Conservation (phyloP, 1,140 invertebrate species). For the Tetranychus cinnabarinus region DNA sequence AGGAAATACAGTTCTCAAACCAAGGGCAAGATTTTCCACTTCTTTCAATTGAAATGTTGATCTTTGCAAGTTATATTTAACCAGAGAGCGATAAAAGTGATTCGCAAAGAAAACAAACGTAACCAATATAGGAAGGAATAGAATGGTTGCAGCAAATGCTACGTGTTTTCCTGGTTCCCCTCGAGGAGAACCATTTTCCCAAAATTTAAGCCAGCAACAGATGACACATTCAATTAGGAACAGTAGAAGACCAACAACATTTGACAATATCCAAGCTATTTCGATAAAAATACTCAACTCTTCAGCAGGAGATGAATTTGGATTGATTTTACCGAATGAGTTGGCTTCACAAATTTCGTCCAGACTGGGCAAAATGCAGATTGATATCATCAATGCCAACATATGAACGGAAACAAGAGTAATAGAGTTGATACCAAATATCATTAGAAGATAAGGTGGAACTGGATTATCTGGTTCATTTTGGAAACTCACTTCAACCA, state of each 20-base stretch:
- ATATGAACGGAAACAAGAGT: conserved; percentile 89
- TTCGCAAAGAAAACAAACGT: conserved; percentile 75
- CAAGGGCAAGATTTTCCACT: conserved; percentile 36
- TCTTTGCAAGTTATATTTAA: conserved; percentile 68
- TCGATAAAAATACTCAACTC: conserved; percentile 50
- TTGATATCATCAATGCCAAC: conserved; percentile 94
- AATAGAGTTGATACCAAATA: conserved; percentile 83
- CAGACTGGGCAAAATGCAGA: conserved; percentile 31
- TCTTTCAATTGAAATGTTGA: conserved; percentile 55
- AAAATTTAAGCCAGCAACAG: conserved; percentile 46
- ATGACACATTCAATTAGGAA: conserved; percentile 86
- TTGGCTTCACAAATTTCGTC: conserved; percentile 2
- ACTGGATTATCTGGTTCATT: conserved; percentile 34
- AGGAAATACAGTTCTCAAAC: no score
- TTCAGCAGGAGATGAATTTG: conserved; percentile 25
- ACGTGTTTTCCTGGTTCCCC: conserved; percentile 1
- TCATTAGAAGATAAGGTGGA: conserved; percentile 55
- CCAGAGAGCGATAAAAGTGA: conserved; percentile 74
- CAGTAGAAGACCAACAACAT: conserved; percentile 38
- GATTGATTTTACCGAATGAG: background rate
- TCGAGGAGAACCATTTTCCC: background rate
- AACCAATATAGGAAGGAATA: conserved; percentile 68
- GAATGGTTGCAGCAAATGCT: conserved; percentile 27
- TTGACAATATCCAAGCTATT: conserved; percentile 89
- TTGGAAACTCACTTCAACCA: conserved; percentile 56